A percentile compares a stretch with the other conserved stretches of the same genome.
These are phyloP conservation scores for Tiphia femorata DNA, from an alignment of 2,888 invertebrate genomes.

Conservation along the genomic window DNA sequence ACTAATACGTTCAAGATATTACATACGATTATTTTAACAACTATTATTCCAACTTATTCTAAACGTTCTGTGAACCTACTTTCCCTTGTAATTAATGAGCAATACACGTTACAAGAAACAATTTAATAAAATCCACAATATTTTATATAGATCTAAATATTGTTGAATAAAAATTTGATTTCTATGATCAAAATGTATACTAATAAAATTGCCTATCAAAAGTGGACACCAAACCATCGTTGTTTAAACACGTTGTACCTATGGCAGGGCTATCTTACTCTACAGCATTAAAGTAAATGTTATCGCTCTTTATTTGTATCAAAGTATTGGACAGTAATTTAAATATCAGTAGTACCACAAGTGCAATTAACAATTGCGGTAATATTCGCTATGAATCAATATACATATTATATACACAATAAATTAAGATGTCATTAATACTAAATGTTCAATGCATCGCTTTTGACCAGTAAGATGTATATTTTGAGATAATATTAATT, in stretches of 20 bases:
- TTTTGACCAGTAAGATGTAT: conserved; percentile 1
- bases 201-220: conserved; percentile 1
- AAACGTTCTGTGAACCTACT: no score
- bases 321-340: neutral
- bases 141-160: no score
- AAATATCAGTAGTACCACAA: neutral
- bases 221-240: conserved; percentile 5
- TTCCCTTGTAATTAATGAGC: no score
- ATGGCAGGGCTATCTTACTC: conserved; percentile 14
- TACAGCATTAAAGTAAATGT: neutral
- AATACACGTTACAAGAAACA: no score
- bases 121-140: no score
- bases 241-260: conserved; percentile 11
- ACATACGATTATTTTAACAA: no score
- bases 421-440: conserved; percentile 42
- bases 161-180: no score
- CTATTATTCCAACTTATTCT: no score
- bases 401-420: conserved; percentile 41
- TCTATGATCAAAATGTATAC: no score
- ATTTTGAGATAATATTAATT: neutral
- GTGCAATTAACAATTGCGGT: neutral
- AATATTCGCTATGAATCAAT: conserved; percentile 26
- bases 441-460: conserved; percentile 22
- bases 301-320: neutral
- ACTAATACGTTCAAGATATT: no score